These are phyloP conservation scores for Megatriorchis doriae DNA, from an alignment of 2,113 vertebrate species.

Conservation along the genomic window DNA sequence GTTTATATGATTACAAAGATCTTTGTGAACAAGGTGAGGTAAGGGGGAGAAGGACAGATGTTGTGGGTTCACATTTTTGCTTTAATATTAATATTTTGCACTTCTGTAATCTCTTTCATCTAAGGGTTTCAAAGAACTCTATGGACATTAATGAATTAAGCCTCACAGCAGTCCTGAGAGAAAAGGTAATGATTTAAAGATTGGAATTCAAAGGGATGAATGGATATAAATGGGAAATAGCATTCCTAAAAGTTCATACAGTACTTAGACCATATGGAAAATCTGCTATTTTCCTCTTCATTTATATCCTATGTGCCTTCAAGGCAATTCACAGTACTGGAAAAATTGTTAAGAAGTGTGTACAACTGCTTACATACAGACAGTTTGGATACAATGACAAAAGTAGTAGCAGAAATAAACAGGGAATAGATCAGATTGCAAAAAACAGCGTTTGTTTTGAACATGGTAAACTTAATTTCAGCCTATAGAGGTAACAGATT, in stretches of 20 bases:
- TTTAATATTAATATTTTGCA: constrained; percentile 29
- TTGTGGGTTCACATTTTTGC: background rate
- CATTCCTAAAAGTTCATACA: background rate
- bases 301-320: background rate
- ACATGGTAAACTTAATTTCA: background rate
- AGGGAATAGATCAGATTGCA: background rate
- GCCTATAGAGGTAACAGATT: background rate
- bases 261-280: background rate
- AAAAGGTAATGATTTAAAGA: constrained; percentile 27
- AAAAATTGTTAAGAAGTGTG: background rate
- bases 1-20: background rate
- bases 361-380: background rate
- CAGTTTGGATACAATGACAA: background rate
- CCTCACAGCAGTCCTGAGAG: constrained; percentile 8
- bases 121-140: constrained; percentile 48
- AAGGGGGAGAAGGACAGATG: background rate
- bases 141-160: constrained; percentile 42
- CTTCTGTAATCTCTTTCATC: constrained; percentile 49
- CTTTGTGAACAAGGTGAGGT: constrained; percentile 16
- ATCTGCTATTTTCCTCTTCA: background rate
- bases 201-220: constrained; percentile 19
- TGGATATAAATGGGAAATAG: background rate
- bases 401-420: background rate
- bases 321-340: background rate
- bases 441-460: background rate